These are phyloP conservation scores for Leucania comma DNA, from an alignment of 2,888 invertebrate genomes.

Conservation along the genomic window DNA sequence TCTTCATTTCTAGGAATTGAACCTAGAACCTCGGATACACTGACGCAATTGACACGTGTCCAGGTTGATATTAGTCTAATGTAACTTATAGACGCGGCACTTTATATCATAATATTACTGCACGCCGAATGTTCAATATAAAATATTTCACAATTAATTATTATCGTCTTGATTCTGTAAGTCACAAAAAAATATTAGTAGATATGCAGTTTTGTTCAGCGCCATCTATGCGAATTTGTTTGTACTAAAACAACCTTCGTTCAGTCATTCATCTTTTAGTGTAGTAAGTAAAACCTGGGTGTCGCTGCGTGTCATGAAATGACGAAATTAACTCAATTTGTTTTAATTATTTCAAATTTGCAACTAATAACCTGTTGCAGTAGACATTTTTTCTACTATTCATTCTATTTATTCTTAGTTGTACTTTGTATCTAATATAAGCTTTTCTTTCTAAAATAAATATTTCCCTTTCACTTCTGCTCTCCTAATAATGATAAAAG, in stretches of 20 bases:
- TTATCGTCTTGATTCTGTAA: not conserved
- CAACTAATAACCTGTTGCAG: no score
- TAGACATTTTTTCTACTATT: no score
- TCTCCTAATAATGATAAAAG: conserved; percentile 11
- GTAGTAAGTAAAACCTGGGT: conserved; percentile 9
- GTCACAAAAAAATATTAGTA: no score
- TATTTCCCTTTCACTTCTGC: not conserved
- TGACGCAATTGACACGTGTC: conserved; percentile 15
- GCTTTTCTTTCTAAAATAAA: no score
- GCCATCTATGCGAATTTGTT: conserved; percentile 28
- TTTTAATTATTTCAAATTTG: no score
- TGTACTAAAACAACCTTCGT: not conserved
- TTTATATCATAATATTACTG: not conserved
- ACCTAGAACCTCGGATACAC: conserved; percentile 24
- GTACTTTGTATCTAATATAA: no score
- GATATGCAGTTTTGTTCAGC: not conserved
- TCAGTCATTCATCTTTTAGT: not conserved
- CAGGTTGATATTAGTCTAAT: not conserved
- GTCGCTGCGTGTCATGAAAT: conserved; percentile 10
- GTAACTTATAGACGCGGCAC: not conserved
- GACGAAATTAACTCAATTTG: not conserved
- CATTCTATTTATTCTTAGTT: no score
- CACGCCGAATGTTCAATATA: not conserved
- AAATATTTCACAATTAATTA: conserved; percentile 14
- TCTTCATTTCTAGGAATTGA: conserved; percentile 41